phyloP scores from a whole-genome alignment of 2,888 invertebrate species.

The Rhagophthalmus giganteus region DNA sequence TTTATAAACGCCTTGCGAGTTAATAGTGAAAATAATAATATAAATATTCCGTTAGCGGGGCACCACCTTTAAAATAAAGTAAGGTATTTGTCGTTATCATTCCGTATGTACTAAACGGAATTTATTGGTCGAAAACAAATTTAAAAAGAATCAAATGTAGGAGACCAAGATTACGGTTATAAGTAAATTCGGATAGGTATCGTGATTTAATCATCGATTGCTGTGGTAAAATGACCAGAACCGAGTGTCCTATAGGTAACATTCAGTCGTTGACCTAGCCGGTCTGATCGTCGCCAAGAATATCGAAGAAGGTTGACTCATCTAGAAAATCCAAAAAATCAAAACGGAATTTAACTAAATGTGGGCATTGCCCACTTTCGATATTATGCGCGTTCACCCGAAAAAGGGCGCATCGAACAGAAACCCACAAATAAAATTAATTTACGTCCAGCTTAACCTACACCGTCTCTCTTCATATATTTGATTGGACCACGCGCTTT shows the following conservation, averaged over 20 bases:
- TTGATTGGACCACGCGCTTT: too few species aligned
- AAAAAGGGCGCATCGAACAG: too few species aligned
- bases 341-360: neutral
- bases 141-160: too few species aligned
- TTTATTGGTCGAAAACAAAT: too few species aligned
- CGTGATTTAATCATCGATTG: constrained; percentile 14
- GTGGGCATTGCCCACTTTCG: too few species aligned
- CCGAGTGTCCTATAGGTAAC: constrained; percentile 23
- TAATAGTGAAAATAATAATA: constrained; percentile 9
- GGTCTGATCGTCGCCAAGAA: constrained; percentile 19
- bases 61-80: too few species aligned
- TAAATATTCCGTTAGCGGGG: constrained; percentile 8
- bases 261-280: constrained; percentile 23
- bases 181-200: constrained; percentile 7
- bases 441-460: too few species aligned
- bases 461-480: too few species aligned
- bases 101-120: too few species aligned
- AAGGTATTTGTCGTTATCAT: too few species aligned
- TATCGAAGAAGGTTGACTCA: constrained; percentile 10
- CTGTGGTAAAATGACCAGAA: constrained; percentile 24
- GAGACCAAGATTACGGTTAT: neutral
- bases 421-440: too few species aligned
- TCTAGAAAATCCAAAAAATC: constrained; percentile 1
- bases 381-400: too few species aligned
- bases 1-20: constrained; percentile 3